Percentiles rank a stretch among this genome's conserved stretches.
Evolutionary conservation across 2,113 vertebrate genomes (phyloP).

Genomic region (Daubentonia madagascariensis): DNA sequence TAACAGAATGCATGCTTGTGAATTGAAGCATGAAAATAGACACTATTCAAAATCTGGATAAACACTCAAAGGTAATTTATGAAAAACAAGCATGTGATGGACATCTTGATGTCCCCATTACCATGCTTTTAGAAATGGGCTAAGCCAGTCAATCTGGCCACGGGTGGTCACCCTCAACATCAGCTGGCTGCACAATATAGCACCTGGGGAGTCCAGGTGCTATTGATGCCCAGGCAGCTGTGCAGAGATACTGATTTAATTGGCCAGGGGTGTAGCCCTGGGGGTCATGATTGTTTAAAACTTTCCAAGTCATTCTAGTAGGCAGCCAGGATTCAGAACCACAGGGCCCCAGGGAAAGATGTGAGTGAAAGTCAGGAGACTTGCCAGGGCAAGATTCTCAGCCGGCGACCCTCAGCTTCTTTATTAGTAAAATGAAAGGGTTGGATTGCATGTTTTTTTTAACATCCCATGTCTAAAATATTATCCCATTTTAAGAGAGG

Average conservation of each 20-base stretch:
- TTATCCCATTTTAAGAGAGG: neutral
- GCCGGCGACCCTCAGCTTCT: neutral
- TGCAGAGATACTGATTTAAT: neutral
- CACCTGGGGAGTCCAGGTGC: neutral
- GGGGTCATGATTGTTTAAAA: neutral
- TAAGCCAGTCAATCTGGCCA: neutral
- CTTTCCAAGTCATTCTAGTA: neutral
- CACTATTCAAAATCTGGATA: neutral
- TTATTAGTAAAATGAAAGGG: neutral
- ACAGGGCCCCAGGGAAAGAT: neutral
- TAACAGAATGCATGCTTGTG: neutral
- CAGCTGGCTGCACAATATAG: neutral
- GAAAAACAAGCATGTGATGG: neutral
- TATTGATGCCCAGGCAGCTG: neutral
- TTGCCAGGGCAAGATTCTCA: neutral
- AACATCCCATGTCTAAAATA: neutral
- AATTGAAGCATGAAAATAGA: slow-evolving; percentile 6
- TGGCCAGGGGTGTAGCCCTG: neutral
- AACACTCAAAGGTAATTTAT: neutral
- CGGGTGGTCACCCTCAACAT: neutral
- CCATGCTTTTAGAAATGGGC: neutral
- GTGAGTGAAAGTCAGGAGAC: neutral
- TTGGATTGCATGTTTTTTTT: neutral
- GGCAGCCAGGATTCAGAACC: neutral
- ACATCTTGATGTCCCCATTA: neutral